These are phyloP conservation scores for Pseudorhiza aurosa DNA, from an alignment of 30 jellyfish, hydroid and myxozoan species.

Conservation along the genomic window DNA sequence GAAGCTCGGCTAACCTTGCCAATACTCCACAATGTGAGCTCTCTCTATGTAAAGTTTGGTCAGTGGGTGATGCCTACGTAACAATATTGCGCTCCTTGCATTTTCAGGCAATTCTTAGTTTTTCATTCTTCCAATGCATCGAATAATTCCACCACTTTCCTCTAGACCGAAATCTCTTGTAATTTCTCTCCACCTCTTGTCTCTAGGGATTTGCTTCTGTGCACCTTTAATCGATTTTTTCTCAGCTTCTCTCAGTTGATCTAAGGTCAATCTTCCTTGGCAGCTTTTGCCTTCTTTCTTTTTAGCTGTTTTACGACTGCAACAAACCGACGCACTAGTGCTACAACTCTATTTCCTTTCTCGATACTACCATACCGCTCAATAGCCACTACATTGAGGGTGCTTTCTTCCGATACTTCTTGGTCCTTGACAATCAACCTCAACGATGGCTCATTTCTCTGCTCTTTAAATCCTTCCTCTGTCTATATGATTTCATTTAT, in stretches of 20 bases:
- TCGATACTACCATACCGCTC: neutral
- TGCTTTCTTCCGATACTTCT: neutral
- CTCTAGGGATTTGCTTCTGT: neutral
- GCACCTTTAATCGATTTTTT: conserved; percentile 1
- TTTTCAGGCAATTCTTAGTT: neutral
- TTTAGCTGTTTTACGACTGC: neutral
- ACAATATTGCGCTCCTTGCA: conserved; percentile 1
- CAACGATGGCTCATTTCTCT: neutral
- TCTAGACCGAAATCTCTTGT: neutral
- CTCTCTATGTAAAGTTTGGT: conserved; percentile 9
- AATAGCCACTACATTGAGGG: neutral
- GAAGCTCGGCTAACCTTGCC: conserved; percentile 34
- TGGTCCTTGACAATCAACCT: neutral
- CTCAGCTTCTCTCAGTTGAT: conserved; percentile 22
- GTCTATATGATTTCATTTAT: neutral
- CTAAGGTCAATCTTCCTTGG: conserved; percentile 1
- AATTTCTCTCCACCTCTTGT: neutral
- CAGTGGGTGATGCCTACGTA: conserved; percentile 16
- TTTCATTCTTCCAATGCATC: neutral
- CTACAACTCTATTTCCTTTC: conserved; percentile 10
- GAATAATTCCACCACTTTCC: too few relatives aligned
- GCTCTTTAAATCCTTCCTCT: conserved; percentile 12
- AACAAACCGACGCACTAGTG: neutral
- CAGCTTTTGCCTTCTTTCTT: neutral
- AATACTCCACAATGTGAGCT: conserved; percentile 22